Conservation (phyloP, 2,797 vertebrate species). For the Denticeps clupeoides region DNA sequence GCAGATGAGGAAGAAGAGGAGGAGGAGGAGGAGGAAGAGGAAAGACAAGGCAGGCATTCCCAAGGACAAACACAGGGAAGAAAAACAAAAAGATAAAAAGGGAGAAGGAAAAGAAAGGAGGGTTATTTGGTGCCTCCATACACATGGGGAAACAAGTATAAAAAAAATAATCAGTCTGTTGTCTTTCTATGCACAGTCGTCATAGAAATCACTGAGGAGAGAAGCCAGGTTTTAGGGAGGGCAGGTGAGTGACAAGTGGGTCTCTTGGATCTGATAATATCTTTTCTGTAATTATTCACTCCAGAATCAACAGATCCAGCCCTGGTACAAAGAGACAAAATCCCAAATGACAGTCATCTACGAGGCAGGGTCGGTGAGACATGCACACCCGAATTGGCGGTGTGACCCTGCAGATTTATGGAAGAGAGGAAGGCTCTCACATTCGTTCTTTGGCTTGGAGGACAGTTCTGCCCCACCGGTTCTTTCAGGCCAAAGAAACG, state of each 20-base stretch:
- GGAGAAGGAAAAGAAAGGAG: constrained; percentile 31
- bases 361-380: not conserved
- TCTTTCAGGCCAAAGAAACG: constrained; percentile 2
- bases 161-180: constrained; percentile 38
- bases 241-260: constrained; percentile 51
- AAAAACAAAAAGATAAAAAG: constrained; percentile 41
- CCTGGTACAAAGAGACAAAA: constrained; percentile 47
- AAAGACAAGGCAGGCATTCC: constrained; percentile 31
- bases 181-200: constrained; percentile 60
- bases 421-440: constrained; percentile 19
- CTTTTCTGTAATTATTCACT: constrained; percentile 3
- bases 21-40: constrained; percentile 38
- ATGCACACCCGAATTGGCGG: not conserved
- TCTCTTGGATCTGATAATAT: constrained; percentile 41
- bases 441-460: constrained; percentile 47
- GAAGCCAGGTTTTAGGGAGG: constrained; percentile 38
- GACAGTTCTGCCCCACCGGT: not conserved
- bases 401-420: no score
- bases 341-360: constrained; percentile 9
- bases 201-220: constrained; percentile 61
- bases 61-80: constrained; percentile 33
- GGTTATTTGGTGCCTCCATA: no score
- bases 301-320: constrained; percentile 43
- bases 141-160: not conserved
- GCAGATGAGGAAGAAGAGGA: constrained; percentile 41